These are phyloP conservation scores for Morone chrysops DNA, from an alignment of 2,113 vertebrate species.

Conservation along the genomic window DNA sequence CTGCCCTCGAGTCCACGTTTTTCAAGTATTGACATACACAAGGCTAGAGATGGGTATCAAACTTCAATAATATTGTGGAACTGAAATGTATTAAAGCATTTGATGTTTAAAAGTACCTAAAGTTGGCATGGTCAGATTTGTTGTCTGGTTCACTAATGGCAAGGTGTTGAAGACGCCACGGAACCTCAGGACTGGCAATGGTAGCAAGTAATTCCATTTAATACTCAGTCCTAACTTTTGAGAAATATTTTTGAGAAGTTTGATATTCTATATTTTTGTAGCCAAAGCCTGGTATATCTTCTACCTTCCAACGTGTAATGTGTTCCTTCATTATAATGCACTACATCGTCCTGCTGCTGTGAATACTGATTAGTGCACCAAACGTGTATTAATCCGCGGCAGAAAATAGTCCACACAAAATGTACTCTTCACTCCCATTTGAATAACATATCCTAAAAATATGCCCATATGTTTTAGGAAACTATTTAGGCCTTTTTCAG, in stretches of 20 bases:
- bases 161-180: no score
- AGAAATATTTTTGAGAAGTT: no score
- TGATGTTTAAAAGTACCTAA: background rate
- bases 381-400: background rate
- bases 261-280: background rate
- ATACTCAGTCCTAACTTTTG: no score
- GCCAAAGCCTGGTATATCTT: background rate
- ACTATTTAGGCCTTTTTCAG: background rate
- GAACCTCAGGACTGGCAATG: no score
- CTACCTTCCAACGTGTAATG: background rate
- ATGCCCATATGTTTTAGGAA: background rate
- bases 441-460: no score
- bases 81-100: background rate
- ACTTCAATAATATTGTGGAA: background rate
- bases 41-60: background rate
- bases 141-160: no score
- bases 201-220: no score
- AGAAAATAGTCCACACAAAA: background rate
- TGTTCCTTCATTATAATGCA: constrained; percentile 4
- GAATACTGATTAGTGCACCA: background rate
- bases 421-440: background rate
- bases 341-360: background rate
- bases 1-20: background rate
- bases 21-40: background rate
- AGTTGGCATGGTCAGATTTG: background rate